Base-by-base conservation (phyloP, 2,113 vertebrate species). In the Eclectus roratus region DNA sequence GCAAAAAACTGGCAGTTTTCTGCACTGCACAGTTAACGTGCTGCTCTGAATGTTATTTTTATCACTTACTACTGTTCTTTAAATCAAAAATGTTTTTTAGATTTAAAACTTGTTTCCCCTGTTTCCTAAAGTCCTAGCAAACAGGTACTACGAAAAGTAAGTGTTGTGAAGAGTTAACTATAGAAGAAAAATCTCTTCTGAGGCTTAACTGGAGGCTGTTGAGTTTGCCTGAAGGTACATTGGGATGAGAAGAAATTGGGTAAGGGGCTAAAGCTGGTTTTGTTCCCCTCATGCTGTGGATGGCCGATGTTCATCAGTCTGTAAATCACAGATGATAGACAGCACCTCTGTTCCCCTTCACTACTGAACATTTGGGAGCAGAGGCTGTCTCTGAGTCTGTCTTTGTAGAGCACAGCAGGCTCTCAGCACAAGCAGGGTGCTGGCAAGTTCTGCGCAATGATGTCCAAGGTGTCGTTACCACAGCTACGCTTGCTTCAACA, bases 181-280 rank as follows among this genome's bases (percentile, higher is more conserved):
- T 2, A 9, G 41, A 79, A 89, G 61, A 35, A 71, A 91, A 55
- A 91, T 68, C 28, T 74, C 78, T 92, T 85, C 41, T 58, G 10
- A 55, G 47, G 70, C 73, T 87, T 90, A 77, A 65, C 66, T 88
- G 71, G 33, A 95, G 63, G 70, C 39, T 80, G 65, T 79, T 44
- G 53, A 61, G 63, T 94, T 94, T 65, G 79, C 74, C 79, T 47
- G 41, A n/a, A 77, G 68, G 43, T 31, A 37, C 3, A 2, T 14
- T 53, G 58, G 39, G 58, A 47, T 80, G 58, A 72, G 78, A 72
- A 66, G 56, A 37, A 43, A 72, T 37, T 4, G 31, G 19, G 39
- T 27, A 65, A 83, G 58, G 55, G 37, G 60, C 66, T 70, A 28
- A 66, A 73, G 46, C 41, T 70, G 55, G 1, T 77, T 79, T 69